A percentile compares a stretch with the other conserved stretches of the same genome.
phyloP scores from a whole-genome alignment of 2,888 invertebrate genomes.

The Cryptophagus acutangulus region DNA sequence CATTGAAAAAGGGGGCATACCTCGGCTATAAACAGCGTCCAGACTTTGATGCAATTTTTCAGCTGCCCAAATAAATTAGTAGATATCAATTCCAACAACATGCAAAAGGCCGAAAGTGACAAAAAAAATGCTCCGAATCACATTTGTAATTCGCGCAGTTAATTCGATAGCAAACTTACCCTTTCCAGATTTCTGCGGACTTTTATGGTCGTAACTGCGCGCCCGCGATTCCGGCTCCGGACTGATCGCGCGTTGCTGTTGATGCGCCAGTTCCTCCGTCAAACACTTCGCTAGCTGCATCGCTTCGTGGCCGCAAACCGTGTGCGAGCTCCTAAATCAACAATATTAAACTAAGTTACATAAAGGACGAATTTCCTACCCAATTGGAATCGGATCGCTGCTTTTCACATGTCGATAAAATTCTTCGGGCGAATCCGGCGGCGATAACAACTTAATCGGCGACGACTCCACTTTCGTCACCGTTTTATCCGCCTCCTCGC shows the following conservation, averaged over 20 bases:
- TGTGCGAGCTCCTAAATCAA: slow-evolving; percentile 57
- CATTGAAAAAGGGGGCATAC: slow-evolving; percentile 48
- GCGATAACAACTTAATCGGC: slow-evolving; percentile 22
- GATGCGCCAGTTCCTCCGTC: slow-evolving; percentile 57
- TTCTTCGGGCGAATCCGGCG: slow-evolving; percentile 25
- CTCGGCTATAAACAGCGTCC: slow-evolving; percentile 62
- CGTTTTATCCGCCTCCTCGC: slow-evolving; percentile 38
- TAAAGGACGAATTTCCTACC: slow-evolving; percentile 46
- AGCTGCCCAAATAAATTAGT: slow-evolving; percentile 49
- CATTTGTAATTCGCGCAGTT: not conserved
- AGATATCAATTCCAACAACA: slow-evolving; percentile 19
- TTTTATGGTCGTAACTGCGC: slow-evolving; percentile 63
- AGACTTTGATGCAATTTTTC: slow-evolving; percentile 60
- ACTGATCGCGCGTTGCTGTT: slow-evolving; percentile 46
- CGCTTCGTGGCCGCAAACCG: slow-evolving; percentile 77
- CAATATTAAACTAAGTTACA: slow-evolving; percentile 3
- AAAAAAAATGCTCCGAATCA: not conserved
- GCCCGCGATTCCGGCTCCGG: slow-evolving; percentile 59
- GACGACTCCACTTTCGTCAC: slow-evolving; percentile 23
- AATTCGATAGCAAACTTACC: slow-evolving; percentile 38
- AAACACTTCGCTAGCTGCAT: slow-evolving; percentile 68
- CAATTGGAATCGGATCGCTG: slow-evolving; percentile 74
- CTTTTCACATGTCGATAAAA: slow-evolving; percentile 50
- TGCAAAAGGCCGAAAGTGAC: not conserved
- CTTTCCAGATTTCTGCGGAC: slow-evolving; percentile 48